Base-by-base conservation (phyloP, 2,113 vertebrate species). In the Oriolus oriolus region DNA sequence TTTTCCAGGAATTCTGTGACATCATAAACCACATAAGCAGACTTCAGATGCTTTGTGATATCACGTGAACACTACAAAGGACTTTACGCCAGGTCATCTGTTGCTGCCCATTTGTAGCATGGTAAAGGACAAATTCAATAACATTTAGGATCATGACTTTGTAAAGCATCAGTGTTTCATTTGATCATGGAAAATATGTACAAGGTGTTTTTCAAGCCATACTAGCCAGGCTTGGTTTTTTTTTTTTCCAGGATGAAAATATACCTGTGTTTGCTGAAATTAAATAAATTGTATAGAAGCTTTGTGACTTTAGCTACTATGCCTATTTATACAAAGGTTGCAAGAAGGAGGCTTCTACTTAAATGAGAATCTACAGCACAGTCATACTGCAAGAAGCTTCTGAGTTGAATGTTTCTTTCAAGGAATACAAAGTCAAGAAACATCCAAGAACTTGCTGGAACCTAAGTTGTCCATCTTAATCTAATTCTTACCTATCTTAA, bases 1-100 rank as follows among this genome's bases (percentile, higher is more conserved):
- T 95, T 80, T 95, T 94, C 84, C 85, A 93, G 85, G 89, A 94
- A 74, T 87, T 93, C 30, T 95, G 61, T 90, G 91, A 90, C 76
- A 90, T 95, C 84, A 94, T 86, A 88, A 82, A 84, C 76, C 85
- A 91, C 88, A 86, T 71, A 82, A 80, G 75, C 42, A 83, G 78
- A 87, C 18, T 89, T 93, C 31, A 88, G 78, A 88, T 70, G 61
- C 33, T 93, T 81, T 71, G 31, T 73, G 68, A 82, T 83, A 91
- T 75, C 84, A 92, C 1, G 4, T 39, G 37, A 95, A 77, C 24
- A 74, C 52, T 91, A 90, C 79, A 96, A 95, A 87, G 26, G 50
- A 87, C 61, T 86, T 84, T 76, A 89, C 73, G 77, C 44, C 76
- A 79, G 79, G 68, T 95, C 84, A 94, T 76, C 71, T 37, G 13